Evolutionary conservation across 2,888 invertebrate genomes (phyloP).

Genomic region (Noctua janthina): DNA sequence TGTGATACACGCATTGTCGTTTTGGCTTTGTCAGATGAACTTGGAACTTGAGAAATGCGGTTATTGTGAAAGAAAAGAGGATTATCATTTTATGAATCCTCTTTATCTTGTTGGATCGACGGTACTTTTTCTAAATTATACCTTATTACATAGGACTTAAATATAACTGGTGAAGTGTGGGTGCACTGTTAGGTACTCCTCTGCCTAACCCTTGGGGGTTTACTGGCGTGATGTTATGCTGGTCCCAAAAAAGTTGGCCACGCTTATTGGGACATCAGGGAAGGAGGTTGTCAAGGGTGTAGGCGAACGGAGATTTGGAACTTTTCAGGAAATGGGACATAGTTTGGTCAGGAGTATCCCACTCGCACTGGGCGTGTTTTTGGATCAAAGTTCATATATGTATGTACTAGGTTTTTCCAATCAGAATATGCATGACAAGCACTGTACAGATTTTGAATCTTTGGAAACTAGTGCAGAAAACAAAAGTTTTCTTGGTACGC

Average conservation of each 20-base stretch:
- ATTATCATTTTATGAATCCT: not conserved
- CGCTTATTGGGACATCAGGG: not conserved
- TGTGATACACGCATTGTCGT: constrained; percentile 29
- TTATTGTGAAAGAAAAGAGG: not conserved
- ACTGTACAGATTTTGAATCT: not conserved
- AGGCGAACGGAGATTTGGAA: not conserved
- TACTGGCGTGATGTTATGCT: not conserved
- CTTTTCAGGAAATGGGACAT: not conserved
- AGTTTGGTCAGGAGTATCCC: not conserved
- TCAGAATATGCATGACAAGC: not conserved
- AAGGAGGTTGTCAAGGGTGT: not conserved
- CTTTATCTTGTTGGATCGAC: not conserved
- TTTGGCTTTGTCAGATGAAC: constrained; percentile 27
- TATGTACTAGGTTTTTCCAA: not conserved
- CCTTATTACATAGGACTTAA: not conserved
- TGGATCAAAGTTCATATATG: not conserved
- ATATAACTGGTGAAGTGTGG: not conserved
- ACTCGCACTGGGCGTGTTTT: not conserved
- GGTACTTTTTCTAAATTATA: not conserved
- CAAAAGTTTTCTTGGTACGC: not conserved
- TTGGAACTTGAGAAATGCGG: not conserved
- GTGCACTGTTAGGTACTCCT: not conserved
- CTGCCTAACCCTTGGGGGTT: not conserved
- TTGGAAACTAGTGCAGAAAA: not conserved
- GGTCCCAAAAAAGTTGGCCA: not conserved